Evolutionary conservation across 1,140 invertebrate species (phyloP).

Genomic region (Rhopalosiphum padi): DNA sequence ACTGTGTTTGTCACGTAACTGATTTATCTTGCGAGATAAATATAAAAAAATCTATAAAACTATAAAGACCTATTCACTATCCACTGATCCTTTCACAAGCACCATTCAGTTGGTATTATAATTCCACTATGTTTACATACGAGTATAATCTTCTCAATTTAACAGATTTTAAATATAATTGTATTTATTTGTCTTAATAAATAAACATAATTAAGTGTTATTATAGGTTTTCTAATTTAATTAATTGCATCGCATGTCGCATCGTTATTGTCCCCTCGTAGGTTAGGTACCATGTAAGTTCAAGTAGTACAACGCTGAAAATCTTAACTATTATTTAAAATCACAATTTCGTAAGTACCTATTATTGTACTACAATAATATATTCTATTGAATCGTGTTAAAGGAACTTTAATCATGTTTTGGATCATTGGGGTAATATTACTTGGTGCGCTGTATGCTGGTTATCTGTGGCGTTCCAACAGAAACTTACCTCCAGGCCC

Average conservation of each 20-base stretch:
- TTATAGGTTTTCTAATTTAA: neutral
- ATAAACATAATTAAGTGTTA: neutral
- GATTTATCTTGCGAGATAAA: neutral
- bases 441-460: neutral
- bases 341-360: neutral
- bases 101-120: neutral
- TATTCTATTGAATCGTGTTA: neutral
- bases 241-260: neutral
- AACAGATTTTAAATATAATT: neutral
- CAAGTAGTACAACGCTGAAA: neutral
- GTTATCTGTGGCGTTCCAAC: slow-evolving; percentile 13
- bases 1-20: neutral
- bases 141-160: neutral
- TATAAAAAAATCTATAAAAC: neutral
- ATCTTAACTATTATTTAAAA: neutral
- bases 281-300: too few relatives aligned
- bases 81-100: neutral
- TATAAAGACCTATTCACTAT: neutral
- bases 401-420: neutral
- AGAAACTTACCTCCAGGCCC: slow-evolving; percentile 76
- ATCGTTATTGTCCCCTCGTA: too few relatives aligned
- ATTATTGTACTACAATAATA: neutral
- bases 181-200: neutral
- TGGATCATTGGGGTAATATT: neutral
- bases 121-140: neutral